Evolutionary conservation across 2,888 invertebrate genomes (phyloP).

Genomic region (Pogonocherus hispidulus): DNA sequence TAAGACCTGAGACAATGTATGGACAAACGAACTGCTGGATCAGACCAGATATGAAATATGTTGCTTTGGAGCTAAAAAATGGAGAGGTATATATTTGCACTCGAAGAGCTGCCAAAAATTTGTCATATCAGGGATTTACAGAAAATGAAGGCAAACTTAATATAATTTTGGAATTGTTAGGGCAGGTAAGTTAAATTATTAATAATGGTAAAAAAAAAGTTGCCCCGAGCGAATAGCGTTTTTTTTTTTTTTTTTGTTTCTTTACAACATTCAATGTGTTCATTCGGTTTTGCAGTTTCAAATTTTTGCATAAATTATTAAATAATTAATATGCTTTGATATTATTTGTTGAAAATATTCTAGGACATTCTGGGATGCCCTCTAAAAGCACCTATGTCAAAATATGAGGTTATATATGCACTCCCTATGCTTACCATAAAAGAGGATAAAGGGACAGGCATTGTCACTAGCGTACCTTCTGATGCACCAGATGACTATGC

Average conservation of each 20-base stretch:
- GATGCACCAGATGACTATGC: conserved; percentile 99
- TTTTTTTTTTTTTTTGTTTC: too few species aligned
- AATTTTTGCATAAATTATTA: too few species aligned
- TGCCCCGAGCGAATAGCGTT: too few species aligned
- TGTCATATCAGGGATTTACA: conserved; percentile 95
- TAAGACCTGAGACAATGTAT: conserved; percentile 99
- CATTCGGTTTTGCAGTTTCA: too few species aligned
- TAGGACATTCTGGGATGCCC: conserved; percentile 86
- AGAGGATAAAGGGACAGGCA: conserved; percentile 97
- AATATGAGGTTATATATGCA: conserved; percentile 88
- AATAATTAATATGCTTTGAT: too few species aligned
- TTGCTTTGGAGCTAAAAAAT: conserved; percentile 83
- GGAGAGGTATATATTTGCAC: conserved; percentile 91
- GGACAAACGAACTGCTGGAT: conserved; percentile 99
- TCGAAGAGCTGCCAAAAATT: conserved; percentile 90
- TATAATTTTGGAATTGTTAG: conserved; percentile 78
- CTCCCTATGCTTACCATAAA: conserved; percentile 98
- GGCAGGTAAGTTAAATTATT: conserved; percentile 70
- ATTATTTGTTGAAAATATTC: conserved; percentile 4
- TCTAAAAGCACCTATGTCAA: conserved; percentile 87
- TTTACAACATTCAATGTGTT: too few species aligned
- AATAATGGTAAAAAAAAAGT: neutral
- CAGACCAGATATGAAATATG: conserved; percentile 93
- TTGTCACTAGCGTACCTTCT: conserved; percentile 98
- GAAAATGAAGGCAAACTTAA: conserved; percentile 83